Percentiles rank a stretch among this genome's conserved stretches.
Conservation (phyloP, 1,140 invertebrate genomes). For the Battus philenor region DNA sequence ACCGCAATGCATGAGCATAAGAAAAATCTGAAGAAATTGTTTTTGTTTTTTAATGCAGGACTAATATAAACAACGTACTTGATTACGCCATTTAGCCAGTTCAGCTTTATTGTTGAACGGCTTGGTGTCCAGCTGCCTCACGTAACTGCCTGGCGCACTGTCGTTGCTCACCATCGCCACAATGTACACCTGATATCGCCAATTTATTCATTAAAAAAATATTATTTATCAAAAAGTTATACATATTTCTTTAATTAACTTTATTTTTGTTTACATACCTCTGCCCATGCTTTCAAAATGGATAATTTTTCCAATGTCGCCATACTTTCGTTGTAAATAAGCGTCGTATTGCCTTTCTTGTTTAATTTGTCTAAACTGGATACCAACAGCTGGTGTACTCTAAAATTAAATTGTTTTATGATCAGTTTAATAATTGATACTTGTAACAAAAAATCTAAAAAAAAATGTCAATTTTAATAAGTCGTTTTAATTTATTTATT, state of each 20-base stretch:
- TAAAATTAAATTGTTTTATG: slow-evolving; percentile 30
- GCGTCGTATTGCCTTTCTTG: slow-evolving; percentile 80
- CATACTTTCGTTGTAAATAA: slow-evolving; percentile 96
- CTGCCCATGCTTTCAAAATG: slow-evolving; percentile 99
- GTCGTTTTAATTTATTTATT: no score
- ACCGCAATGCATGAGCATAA: no score
- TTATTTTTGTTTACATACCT: slow-evolving; percentile 81
- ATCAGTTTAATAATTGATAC: no score
- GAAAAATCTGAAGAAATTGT: no score
- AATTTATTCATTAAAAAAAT: not conserved
- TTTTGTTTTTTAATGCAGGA: no score
- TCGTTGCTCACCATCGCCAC: slow-evolving; percentile 92
- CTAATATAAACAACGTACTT: not conserved
- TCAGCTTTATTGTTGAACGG: slow-evolving; percentile 52
- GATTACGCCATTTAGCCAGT: slow-evolving; percentile 53
- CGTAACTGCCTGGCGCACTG: slow-evolving; percentile 79
- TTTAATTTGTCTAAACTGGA: slow-evolving; percentile 95
- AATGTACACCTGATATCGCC: slow-evolving; percentile 92
- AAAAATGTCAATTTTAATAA: no score
- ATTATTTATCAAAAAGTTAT: no score
- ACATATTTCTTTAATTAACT: no score
- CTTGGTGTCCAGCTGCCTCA: slow-evolving; percentile 61
- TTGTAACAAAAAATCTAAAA: no score
- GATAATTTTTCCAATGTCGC: slow-evolving; percentile 97
- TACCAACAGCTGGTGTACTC: slow-evolving; percentile 97